Conservation (phyloP, 2,797 vertebrate species). For the Micromesistius poutassou region DNA sequence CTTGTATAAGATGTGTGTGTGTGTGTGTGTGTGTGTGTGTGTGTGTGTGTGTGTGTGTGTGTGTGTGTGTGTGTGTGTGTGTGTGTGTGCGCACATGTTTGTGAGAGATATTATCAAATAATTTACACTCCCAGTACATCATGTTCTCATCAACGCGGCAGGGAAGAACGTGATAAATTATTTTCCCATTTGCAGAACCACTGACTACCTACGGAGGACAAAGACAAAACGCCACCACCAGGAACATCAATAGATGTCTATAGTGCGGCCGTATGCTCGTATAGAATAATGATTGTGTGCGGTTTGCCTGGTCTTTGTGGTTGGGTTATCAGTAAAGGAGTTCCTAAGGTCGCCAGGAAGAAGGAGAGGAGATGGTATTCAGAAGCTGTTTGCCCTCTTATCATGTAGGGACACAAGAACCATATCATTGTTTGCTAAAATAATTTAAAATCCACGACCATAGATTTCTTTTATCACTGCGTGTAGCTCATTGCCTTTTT, state of each 20-base stretch:
- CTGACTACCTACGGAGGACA: constrained; percentile 6
- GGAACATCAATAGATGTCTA: constrained; percentile 13
- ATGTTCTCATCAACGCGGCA: constrained; percentile 36
- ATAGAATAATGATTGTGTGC: constrained; percentile 23
- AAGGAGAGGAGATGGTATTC: constrained; percentile 31
- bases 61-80: constrained; percentile 17
- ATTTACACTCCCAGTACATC: constrained; percentile 39
- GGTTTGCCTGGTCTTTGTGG: constrained; percentile 16
- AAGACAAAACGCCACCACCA: constrained; percentile 9
- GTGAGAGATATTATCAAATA: constrained; percentile 35
- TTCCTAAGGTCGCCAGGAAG: constrained; percentile 10
- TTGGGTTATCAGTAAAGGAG: constrained; percentile 19
- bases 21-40: constrained; percentile 7
- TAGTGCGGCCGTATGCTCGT: constrained; percentile 9
- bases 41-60: constrained; percentile 11
- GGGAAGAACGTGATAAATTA: neutral
- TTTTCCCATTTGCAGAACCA: constrained; percentile 18
- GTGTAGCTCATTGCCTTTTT: constrained; percentile 50
- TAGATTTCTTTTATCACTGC: constrained; percentile 56
- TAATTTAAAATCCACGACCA: constrained; percentile 16
- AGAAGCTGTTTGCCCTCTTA: constrained; percentile 47
- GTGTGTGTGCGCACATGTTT: neutral
- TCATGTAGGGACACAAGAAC: constrained; percentile 38
- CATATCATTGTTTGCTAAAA: constrained; percentile 40
- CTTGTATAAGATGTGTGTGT: constrained; percentile 6